Base-by-base conservation (phyloP, 2,113 vertebrate genomes). In the Engystomops pustulosus region DNA sequence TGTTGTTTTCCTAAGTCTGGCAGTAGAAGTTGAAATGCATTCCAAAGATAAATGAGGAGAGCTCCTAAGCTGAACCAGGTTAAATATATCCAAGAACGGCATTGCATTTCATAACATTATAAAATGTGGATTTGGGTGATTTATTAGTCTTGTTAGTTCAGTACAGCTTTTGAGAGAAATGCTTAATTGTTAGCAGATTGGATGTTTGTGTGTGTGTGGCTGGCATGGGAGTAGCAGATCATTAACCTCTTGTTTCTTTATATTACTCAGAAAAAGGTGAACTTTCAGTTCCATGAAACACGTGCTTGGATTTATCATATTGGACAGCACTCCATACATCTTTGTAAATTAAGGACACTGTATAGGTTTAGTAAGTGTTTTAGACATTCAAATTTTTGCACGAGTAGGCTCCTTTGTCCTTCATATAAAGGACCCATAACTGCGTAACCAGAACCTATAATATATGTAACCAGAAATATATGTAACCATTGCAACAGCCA, bases 91-190 rank as follows among this genome's bases (percentile, higher is more conserved):
- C 80, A 82, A 32, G 68, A 82, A 74, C 25, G 20, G 80, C 68
- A 82, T 82, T 82, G 68, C 51, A 72, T 82, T 82, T 82, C 80
- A 82, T 82, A 82, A 82, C 80, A 82, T 82, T 82, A 82, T 82
- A 82, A 82, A 82, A 82, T 82, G 80, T 72, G 80, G 80, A 82
- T 82, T 82, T 82, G 53, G 68, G 72, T 82, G 80, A 82, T 82
- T 82, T 82, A 82, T 82, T 82, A 82, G 80, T 82, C 80, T 82
- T 82, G 80, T 82, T 82, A 82, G 49, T 72, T 82, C 80, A 72
- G 80, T 82, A 58, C 80, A 44, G 68, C 67, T 71, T 67, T 72
- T 60, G 80, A 72, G 80, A 82, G 51, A 82, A 82, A 72, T 82
- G 49, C 80, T 71, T 82, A 82, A 82, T 82, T 82, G 80, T 72